phyloP scores from a whole-genome alignment of 2,113 vertebrate species.

The Ameiurus melas region DNA sequence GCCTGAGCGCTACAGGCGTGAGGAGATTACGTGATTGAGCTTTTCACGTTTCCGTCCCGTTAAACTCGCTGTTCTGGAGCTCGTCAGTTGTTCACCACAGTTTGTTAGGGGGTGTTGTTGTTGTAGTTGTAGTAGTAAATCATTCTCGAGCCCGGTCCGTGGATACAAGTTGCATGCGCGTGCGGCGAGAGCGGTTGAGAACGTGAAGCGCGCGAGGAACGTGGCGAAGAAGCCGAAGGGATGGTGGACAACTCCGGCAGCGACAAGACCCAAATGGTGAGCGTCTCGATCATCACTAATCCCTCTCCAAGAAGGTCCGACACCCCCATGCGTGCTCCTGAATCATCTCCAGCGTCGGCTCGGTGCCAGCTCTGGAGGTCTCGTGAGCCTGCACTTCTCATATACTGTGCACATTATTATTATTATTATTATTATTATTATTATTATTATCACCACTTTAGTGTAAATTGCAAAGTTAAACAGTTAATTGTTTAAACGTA shows the following conservation, averaged over 20 bases:
- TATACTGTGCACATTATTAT: neutral
- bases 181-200: constrained; percentile 60
- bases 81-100: neutral
- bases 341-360: neutral
- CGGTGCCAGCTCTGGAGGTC: neutral
- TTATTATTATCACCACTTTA: neutral
- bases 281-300: constrained; percentile 44
- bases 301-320: neutral
- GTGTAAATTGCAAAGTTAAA: neutral
- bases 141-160: neutral
- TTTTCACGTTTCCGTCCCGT: neutral
- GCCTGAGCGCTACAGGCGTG: constrained; percentile 7
- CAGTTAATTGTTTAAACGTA: neutral
- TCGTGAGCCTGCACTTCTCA: neutral
- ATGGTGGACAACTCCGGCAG: constrained; percentile 79
- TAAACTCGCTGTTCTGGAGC: too few relatives aligned
- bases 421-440: neutral
- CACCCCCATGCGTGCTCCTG: neutral
- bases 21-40: neutral
- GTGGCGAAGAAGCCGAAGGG: constrained; percentile 65
- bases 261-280: constrained; percentile 78
- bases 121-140: neutral
- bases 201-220: constrained; percentile 66
- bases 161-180: constrained; percentile 6
- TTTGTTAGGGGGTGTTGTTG: neutral